Percentiles rank a stretch among this genome's conserved stretches.
These are phyloP conservation scores for Tyria jacobaeae DNA, from an alignment of 2,888 invertebrate species.

Conservation along the genomic window DNA sequence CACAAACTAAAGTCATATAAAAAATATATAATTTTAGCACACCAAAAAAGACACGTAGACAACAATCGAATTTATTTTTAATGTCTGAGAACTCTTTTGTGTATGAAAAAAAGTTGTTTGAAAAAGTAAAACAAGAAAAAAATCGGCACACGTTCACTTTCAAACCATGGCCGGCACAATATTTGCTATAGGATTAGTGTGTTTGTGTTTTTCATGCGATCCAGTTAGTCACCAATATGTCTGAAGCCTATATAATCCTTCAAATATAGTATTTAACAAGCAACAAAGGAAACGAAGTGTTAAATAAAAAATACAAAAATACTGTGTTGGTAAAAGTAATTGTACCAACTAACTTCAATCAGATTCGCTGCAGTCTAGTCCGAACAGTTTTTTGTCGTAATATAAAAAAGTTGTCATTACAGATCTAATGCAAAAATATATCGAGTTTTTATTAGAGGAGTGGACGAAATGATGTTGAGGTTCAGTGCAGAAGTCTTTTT, in stretches of 20 bases:
- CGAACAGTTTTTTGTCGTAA: constrained; percentile 26
- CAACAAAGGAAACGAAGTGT: constrained; percentile 14
- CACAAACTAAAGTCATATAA: too few species aligned
- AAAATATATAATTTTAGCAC: constrained; percentile 19
- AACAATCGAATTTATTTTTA: constrained; percentile 53
- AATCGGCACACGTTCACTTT: constrained; percentile 64
- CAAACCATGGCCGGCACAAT: constrained; percentile 72
- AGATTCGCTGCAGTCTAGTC: constrained; percentile 11
- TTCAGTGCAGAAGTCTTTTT: constrained; percentile 7
- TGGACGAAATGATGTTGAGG: constrained; percentile 13
- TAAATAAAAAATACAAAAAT: constrained; percentile 3
- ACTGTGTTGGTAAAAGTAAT: constrained; percentile 5
- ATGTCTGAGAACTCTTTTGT: constrained; percentile 51
- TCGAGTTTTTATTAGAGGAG: constrained; percentile 31
- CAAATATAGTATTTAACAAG: constrained; percentile 23
- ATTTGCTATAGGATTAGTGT: constrained; percentile 76
- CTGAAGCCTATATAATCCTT: constrained; percentile 33
- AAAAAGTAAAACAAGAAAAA: constrained; percentile 55
- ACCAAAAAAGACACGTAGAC: constrained; percentile 45
- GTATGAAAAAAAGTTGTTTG: constrained; percentile 48
- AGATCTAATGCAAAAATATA: constrained; percentile 27
- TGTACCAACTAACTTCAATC: constrained; percentile 1
- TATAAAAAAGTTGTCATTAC: constrained; percentile 20
- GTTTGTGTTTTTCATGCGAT: constrained; percentile 79
- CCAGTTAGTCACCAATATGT: constrained; percentile 31